These are phyloP conservation scores for Caenorhabditis sinica DNA, from an alignment of 2,888 invertebrate genomes.

Conservation along the genomic window DNA sequence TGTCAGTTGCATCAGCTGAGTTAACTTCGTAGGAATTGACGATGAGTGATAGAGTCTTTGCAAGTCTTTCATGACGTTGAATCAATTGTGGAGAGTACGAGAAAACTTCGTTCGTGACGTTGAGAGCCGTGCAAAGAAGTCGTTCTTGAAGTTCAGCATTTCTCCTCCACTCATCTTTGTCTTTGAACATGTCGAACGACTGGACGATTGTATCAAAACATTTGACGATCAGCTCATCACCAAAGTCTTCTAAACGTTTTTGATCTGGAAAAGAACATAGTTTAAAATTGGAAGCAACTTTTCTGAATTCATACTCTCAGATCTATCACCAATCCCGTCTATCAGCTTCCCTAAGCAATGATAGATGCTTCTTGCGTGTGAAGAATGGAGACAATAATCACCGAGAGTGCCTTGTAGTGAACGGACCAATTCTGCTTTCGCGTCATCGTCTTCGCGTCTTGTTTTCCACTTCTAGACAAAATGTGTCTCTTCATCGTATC, in stretches of 20 bases:
- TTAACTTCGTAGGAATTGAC: constrained; percentile 23
- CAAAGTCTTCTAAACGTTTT: constrained; percentile 27
- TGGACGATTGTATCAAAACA: constrained; percentile 62
- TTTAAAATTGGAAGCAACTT: too few relatives aligned
- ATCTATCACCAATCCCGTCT: constrained; percentile 62
- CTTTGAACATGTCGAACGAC: constrained; percentile 57
- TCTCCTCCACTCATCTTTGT: constrained; percentile 49
- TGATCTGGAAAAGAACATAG: constrained; percentile 4
- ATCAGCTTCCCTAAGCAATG: constrained; percentile 53
- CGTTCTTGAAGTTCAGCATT: constrained; percentile 45
- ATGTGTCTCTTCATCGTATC: constrained; percentile 55
- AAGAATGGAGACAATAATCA: constrained; percentile 39
- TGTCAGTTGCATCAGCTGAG: neutral
- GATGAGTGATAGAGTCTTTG: constrained; percentile 56
- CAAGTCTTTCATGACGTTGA: constrained; percentile 53
- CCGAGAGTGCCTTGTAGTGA: constrained; percentile 27
- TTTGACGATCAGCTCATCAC: constrained; percentile 25
- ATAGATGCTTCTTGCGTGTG: constrained; percentile 51
- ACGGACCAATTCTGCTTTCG: constrained; percentile 2
- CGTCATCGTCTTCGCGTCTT: neutral
- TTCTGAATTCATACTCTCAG: neutral
- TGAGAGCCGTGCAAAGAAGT: constrained; percentile 31
- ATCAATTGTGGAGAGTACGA: constrained; percentile 48
- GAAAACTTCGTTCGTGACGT: constrained; percentile 51
- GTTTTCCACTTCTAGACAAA: neutral